phyloP scores from a whole-genome alignment of 2,888 invertebrate species.

The Odontothrips loti region DNA sequence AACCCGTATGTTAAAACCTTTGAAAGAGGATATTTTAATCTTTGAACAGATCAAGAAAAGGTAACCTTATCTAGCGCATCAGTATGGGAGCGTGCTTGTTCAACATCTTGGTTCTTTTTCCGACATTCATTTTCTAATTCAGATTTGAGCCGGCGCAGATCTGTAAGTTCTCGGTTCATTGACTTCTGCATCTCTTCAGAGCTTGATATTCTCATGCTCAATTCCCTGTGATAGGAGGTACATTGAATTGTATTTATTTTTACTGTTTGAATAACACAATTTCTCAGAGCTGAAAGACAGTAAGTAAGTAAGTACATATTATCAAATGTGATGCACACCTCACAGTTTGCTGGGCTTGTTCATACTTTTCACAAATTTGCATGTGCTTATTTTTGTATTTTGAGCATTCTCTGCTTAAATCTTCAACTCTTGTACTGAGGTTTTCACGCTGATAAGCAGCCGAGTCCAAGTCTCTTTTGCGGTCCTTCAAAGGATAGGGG shows the following conservation, averaged over 20 bases:
- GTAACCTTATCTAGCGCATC: not conserved
- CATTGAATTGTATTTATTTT: not conserved
- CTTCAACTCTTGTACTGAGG: not conserved
- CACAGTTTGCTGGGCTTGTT: not conserved
- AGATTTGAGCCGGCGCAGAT: not conserved
- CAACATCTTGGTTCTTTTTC: not conserved
- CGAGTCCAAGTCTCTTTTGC: not conserved
- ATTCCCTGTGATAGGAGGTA: not conserved
- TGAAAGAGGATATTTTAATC: not conserved
- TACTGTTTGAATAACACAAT: not conserved
- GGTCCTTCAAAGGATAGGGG: not conserved
- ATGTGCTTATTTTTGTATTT: constrained; percentile 10
- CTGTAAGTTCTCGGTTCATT: not conserved
- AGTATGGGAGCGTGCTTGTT: not conserved
- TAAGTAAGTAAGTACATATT: no score
- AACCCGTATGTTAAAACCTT: not conserved
- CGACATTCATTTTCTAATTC: not conserved
- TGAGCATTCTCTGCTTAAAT: not conserved
- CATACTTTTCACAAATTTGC: constrained; percentile 14
- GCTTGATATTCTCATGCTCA: not conserved
- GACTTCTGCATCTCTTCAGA: constrained; percentile 13
- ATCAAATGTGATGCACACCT: not conserved
- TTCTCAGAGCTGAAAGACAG: not conserved
- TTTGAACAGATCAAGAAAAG: not conserved
- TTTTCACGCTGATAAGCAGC: constrained; percentile 3